These are phyloP conservation scores for Hycleus phaleratus DNA, from an alignment of 1,140 invertebrate genomes.

Conservation along the genomic window DNA sequence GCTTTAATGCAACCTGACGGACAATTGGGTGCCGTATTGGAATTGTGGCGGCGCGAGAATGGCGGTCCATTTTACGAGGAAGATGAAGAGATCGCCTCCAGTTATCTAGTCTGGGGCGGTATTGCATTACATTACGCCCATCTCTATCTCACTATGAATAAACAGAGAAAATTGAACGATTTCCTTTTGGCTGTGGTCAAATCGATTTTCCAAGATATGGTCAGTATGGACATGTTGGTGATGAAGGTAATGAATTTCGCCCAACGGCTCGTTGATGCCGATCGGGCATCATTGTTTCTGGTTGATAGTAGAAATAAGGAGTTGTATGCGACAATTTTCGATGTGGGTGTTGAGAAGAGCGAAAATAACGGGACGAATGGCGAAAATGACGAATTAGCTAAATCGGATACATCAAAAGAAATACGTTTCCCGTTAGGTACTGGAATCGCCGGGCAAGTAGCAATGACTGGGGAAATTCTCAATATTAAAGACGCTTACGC, in stretches of 20 bases:
- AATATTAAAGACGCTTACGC: constrained; percentile 74
- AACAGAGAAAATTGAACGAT: constrained; percentile 59
- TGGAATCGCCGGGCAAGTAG: constrained; percentile 57
- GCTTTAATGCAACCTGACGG: constrained; percentile 51
- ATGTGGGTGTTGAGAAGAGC: constrained; percentile 49
- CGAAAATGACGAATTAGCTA: constrained; percentile 31
- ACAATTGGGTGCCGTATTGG: constrained; percentile 48
- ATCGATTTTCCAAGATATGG: constrained; percentile 73
- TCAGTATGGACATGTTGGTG: constrained; percentile 73
- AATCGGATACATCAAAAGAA: constrained; percentile 37
- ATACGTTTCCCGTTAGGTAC: constrained; percentile 50
- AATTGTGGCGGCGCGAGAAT: constrained; percentile 39
- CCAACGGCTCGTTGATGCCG: constrained; percentile 70
- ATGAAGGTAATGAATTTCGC: constrained; percentile 79
- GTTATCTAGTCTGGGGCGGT: constrained; percentile 56
- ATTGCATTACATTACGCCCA: constrained; percentile 55
- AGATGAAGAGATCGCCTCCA: constrained; percentile 58
- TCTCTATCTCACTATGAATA: constrained; percentile 54
- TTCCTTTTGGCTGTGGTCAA: constrained; percentile 67
- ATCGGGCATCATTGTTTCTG: constrained; percentile 70
- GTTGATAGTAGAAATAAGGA: constrained; percentile 63
- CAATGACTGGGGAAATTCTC: constrained; percentile 64
- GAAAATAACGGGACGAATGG: constrained; percentile 21
- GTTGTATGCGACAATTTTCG: constrained; percentile 76
- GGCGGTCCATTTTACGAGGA: constrained; percentile 50